Conservation (phyloP, 2,113 vertebrate species). For the Scalopus aquaticus region DNA sequence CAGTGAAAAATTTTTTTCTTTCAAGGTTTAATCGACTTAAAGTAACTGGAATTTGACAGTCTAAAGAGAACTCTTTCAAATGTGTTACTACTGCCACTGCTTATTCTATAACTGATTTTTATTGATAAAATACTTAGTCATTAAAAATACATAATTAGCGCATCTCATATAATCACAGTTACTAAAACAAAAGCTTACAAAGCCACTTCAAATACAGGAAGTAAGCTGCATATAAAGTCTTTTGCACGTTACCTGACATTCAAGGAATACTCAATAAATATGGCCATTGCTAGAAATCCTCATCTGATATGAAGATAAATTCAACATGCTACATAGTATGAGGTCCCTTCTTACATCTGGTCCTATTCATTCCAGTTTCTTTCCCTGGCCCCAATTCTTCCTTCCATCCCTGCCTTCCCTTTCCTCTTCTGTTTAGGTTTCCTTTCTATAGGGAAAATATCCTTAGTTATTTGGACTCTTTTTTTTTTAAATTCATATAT, state of each 20-base stretch:
- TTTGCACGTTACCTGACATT: background rate
- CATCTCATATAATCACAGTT: background rate
- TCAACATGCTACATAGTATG: background rate
- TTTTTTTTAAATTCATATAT: no score
- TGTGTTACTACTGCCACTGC: background rate
- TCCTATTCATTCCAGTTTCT: background rate
- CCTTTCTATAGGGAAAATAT: background rate
- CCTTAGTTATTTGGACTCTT: background rate
- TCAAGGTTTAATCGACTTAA: conserved; percentile 1
- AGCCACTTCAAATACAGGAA: background rate
- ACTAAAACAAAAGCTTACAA: background rate
- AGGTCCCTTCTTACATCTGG: background rate
- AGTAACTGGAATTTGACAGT: background rate
- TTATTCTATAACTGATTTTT: background rate
- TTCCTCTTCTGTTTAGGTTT: background rate
- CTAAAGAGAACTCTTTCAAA: conserved; percentile 16
- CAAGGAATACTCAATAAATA: background rate
- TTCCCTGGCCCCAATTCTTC: background rate
- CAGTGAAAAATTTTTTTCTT: background rate
- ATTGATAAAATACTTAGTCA: conserved; percentile 1
- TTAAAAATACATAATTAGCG: conserved; percentile 33
- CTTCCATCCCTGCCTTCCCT: background rate
- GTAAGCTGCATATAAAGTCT: background rate
- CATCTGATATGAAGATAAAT: background rate
- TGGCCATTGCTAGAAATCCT: background rate